phyloP scores from a whole-genome alignment of 2,797 vertebrate species.

The Phataginus tricuspis region DNA sequence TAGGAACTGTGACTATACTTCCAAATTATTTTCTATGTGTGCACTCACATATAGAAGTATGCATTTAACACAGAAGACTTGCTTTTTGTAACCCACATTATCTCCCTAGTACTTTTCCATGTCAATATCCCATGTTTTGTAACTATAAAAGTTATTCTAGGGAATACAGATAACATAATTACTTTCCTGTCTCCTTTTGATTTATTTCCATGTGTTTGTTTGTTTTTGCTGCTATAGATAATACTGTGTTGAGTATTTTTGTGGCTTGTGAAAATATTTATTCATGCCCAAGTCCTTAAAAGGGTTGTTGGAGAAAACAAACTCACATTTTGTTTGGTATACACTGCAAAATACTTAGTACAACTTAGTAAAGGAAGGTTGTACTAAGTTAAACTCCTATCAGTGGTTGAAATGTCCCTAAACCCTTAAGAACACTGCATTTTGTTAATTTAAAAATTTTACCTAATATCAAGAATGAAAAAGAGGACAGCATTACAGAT shows the following conservation, averaged over 20 bases:
- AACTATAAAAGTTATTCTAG: neutral
- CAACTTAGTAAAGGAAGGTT: neutral
- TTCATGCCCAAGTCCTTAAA: neutral
- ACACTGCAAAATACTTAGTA: neutral
- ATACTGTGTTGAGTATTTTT: neutral
- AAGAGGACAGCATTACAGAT: neutral
- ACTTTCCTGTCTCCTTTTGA: neutral
- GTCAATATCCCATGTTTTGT: neutral
- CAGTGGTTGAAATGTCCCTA: neutral
- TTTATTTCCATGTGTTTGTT: neutral
- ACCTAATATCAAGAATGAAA: constrained; percentile 34
- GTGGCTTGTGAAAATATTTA: neutral
- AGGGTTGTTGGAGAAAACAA: neutral
- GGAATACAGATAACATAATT: neutral
- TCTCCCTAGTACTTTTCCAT: neutral
- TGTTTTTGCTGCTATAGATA: neutral
- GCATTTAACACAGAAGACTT: neutral
- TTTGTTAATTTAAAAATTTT: constrained; percentile 28
- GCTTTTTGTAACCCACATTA: neutral
- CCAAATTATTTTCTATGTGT: neutral
- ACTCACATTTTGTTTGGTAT: neutral
- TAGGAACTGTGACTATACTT: neutral
- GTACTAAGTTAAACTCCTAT: neutral
- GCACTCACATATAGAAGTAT: neutral
- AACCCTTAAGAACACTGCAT: neutral